Evolutionary conservation across 2,113 vertebrate genomes (phyloP).

Genomic region (Hippocampus mohnikei): DNA sequence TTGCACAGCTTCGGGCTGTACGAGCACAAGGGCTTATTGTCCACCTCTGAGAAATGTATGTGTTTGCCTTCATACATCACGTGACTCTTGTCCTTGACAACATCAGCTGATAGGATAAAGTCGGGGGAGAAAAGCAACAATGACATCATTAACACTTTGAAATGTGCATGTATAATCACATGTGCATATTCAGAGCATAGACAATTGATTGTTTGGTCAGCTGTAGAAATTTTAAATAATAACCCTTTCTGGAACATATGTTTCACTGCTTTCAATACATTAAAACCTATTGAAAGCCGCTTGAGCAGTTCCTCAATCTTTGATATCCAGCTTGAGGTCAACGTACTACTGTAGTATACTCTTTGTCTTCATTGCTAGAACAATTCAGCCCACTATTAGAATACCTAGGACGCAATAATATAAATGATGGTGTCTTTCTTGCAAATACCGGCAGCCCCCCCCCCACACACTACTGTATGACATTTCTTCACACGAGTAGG

Average conservation of each 20-base stretch:
- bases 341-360: too few relatives aligned
- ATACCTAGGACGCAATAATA: background rate
- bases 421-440: too few relatives aligned
- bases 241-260: background rate
- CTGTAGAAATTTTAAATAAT: background rate
- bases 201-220: background rate
- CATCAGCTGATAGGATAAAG: slow-evolving; percentile 91
- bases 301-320: background rate
- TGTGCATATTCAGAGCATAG: background rate
- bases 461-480: too few relatives aligned
- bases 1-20: slow-evolving; percentile 99
- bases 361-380: too few relatives aligned
- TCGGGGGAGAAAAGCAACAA: slow-evolving; percentile 44
- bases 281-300: background rate
- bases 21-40: slow-evolving; percentile 99
- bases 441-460: too few relatives aligned
- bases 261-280: background rate
- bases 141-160: slow-evolving; percentile 26
- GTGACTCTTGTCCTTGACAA: slow-evolving; percentile 99
- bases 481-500: background rate
- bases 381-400: background rate
- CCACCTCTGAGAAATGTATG: slow-evolving; percentile 99
- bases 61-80: slow-evolving; percentile 99
- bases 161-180: slow-evolving; percentile 2
- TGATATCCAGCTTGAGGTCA: too few relatives aligned